Conservation (phyloP, 64 coral and sea anemone species). For the Cladopsammia gracilis region DNA sequence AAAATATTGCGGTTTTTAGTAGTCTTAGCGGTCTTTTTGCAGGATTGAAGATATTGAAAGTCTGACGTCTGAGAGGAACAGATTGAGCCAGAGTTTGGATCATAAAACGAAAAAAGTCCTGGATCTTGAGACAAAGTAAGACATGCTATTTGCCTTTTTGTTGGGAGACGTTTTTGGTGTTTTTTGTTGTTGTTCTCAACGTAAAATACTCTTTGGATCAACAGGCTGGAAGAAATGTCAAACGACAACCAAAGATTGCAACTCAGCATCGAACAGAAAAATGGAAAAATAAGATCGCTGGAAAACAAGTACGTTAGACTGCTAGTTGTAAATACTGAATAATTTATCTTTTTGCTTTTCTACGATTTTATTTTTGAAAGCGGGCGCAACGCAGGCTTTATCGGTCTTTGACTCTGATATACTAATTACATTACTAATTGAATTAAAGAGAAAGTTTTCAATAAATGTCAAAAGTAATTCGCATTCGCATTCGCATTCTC, state of each 20-base stretch:
- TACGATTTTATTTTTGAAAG: too few relatives aligned
- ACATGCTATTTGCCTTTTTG: background rate
- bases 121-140: constrained; percentile 82
- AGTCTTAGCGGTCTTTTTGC: background rate
- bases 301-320: constrained; percentile 71
- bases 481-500: too few relatives aligned
- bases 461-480: too few relatives aligned
- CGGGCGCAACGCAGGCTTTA: too few relatives aligned
- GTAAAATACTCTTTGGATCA: background rate
- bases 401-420: too few relatives aligned
- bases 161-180: background rate
- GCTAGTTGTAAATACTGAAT: too few relatives aligned
- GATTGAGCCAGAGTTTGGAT: constrained; percentile 80
- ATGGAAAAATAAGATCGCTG: constrained; percentile 70
- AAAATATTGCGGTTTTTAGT: background rate
- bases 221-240: constrained; percentile 80
- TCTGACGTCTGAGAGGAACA: constrained; percentile 75
- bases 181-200: background rate
- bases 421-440: too few relatives aligned
- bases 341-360: too few relatives aligned
- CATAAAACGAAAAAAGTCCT: constrained; percentile 80
- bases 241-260: constrained; percentile 71
- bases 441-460: too few relatives aligned
- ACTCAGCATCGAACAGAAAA: constrained; percentile 65
- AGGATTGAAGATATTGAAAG: constrained; percentile 82